Evolutionary conservation across 2,888 invertebrate species (phyloP), one percentile per base, ranked within the genome.

Genomic region (Achlya flavicornis): DNA sequence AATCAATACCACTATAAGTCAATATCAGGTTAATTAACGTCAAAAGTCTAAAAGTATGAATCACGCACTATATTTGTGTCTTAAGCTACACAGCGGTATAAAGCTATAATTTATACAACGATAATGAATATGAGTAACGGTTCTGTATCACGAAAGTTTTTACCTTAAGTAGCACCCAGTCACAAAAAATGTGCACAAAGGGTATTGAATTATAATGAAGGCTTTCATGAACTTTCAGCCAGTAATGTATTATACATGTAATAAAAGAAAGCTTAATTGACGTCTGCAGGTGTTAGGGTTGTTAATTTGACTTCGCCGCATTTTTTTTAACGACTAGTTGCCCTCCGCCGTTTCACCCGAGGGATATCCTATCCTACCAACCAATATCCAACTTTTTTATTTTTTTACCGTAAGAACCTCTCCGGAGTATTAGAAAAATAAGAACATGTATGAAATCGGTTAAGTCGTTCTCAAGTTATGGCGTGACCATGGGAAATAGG

Each of bases 61-160:
- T 87, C 89, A 90, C 89, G 90, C 83, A 86, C 78, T 70, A 71
- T 76, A 69, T 68, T 79, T 74, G 74, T 85, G 80, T 84, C 79
- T 77, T 74, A 77, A 76, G 82, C 82, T 81, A 77, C 83, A 86
- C 84, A 86, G 19, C 35, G 85, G 83, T 87, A 86, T 86, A 81
- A 87, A 86, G 81, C 85, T 87, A 89, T 91, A 91, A 90, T 90
- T 91, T 89, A 89, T 87, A 87, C 86, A 80, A 87, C 85, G 85
- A 87, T 90, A 92, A 89, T 90, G 88, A 89, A 90, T 87, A 85
- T 91, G 90, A 92, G 82, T 89, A 91, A 92, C 88, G 86, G 86
- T 82, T 75, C 72, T 72, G 74, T 81, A 85, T 76, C 92, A 92
- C 92, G 92, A 86, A 91, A 84, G 87, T 86, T 90, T 88, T 88